Percentiles rank a stretch among this genome's conserved stretches.
Conservation (phyloP, 2,888 invertebrate species). For the Phaedon cochleariae region DNA sequence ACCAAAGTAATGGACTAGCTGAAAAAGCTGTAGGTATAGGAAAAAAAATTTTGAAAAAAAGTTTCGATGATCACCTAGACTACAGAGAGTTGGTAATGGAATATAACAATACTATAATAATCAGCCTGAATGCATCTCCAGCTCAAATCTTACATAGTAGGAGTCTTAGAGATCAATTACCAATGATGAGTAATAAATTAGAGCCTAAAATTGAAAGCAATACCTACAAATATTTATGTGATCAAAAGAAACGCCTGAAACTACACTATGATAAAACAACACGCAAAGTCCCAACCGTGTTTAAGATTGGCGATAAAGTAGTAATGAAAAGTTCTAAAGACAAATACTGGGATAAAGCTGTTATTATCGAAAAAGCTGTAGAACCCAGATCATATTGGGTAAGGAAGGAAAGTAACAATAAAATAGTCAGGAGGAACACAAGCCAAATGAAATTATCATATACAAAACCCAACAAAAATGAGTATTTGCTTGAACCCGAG, state of each 20-base stretch:
- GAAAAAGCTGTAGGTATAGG: conserved; percentile 40
- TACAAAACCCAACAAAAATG: no score
- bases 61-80: conserved; percentile 31
- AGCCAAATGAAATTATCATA: background rate
- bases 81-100: conserved; percentile 37
- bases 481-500: background rate
- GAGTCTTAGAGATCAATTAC: conserved; percentile 32
- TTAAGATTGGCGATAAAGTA: conserved; percentile 28
- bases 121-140: conserved; percentile 35
- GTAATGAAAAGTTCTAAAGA: conserved; percentile 35
- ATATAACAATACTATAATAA: conserved; percentile 37
- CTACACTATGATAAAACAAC: conserved; percentile 10
- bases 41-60: conserved; percentile 43
- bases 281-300: background rate
- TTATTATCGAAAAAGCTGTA: no score
- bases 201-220: conserved; percentile 38
- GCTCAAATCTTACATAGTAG: conserved; percentile 41
- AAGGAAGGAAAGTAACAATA: background rate
- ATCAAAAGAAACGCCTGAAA: conserved; percentile 15
- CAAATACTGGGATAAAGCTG: conserved; percentile 36
- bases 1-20: conserved; percentile 39
- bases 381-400: conserved; percentile 2
- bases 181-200: conserved; percentile 24
- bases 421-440: background rate
- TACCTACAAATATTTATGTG: background rate